Conservation (phyloP, 2,113 vertebrate species). For the Vimba vimba region DNA sequence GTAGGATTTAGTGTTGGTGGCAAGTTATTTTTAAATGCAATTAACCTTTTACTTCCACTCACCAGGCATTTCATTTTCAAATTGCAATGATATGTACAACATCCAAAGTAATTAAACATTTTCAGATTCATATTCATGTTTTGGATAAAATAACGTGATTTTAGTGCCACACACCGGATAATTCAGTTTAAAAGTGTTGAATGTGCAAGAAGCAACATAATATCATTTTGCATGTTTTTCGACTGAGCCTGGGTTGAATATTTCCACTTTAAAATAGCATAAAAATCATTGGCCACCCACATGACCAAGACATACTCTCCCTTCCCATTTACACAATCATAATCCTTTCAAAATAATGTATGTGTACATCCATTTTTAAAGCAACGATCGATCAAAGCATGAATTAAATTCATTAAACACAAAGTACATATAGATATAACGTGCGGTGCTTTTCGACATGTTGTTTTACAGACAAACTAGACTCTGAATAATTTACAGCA, state of each 20-base stretch:
- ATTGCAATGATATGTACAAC: neutral
- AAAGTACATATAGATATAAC: constrained; percentile 24
- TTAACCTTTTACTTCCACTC: neutral
- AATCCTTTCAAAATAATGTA: neutral
- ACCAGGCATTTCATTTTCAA: neutral
- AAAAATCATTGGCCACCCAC: neutral
- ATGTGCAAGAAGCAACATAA: neutral
- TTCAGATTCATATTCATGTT: neutral
- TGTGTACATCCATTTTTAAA: neutral
- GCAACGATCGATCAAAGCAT: neutral
- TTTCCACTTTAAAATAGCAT: neutral
- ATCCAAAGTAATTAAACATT: neutral
- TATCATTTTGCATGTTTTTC: neutral
- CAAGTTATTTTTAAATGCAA: neutral
- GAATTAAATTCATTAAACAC: neutral
- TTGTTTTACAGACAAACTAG: constrained; percentile 35
- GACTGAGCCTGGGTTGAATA: too few species aligned
- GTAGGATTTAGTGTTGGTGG: neutral
- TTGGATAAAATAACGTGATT: neutral
- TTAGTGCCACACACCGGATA: neutral
- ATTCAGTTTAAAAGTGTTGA: neutral
- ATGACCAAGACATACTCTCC: neutral
- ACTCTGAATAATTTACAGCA: constrained; percentile 56
- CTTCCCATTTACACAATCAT: neutral
- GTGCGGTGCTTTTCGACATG: constrained; percentile 13